Evolutionary conservation across 2,113 vertebrate genomes (phyloP), one percentile per base, ranked within the genome.

Genomic region (Muntiacus muntjak): DNA sequence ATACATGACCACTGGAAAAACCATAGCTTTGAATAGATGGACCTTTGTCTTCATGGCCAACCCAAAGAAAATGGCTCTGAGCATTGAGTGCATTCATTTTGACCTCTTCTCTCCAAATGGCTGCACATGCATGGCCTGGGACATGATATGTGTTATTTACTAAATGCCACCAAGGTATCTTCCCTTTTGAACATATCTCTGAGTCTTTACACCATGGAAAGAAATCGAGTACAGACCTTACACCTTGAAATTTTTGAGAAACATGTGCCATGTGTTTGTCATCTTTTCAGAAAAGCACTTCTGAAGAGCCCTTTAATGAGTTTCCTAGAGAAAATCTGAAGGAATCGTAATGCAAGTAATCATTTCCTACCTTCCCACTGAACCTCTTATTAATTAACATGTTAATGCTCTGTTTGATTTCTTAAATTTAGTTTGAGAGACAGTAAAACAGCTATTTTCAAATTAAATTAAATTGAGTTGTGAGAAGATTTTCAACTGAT

Each of bases 361-460:
- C 98, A 96, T 93, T 98, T 98, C 96, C 98, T 98, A 98, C 96
- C 97, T 98, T 97, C 97, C 96, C 84, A 96, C 95, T 96, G 98
- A 98, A 98, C 98, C 98, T 98, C 98, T 98, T 98, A 98, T 98
- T 99, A 99, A 99, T 99, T 98, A 99, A 98, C 98, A 98, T 98
- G 98, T 98, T 98, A 98, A 98, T 98, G 94, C 81, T 98, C 95
- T 98, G 97, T 98, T 99, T 98, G 97, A 98, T 98, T 99, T 98
- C 98, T 98, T 98, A 98, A 98, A 98, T 98, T 98, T 98, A 96
- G 97, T 98, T 99, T 98, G 98, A 99, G 98, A 98, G 98, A 98
- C 98, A 98, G 98, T 98, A 98, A 98, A 99, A 98, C 95, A 98
- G 98, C 98, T 98, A 98, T 98, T 98, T 95, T 99, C 98, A 98